Evolutionary conservation across 2,888 invertebrate genomes (phyloP), one percentile per base, ranked within the genome.

Genomic region (Caradrina clavipalpis): DNA sequence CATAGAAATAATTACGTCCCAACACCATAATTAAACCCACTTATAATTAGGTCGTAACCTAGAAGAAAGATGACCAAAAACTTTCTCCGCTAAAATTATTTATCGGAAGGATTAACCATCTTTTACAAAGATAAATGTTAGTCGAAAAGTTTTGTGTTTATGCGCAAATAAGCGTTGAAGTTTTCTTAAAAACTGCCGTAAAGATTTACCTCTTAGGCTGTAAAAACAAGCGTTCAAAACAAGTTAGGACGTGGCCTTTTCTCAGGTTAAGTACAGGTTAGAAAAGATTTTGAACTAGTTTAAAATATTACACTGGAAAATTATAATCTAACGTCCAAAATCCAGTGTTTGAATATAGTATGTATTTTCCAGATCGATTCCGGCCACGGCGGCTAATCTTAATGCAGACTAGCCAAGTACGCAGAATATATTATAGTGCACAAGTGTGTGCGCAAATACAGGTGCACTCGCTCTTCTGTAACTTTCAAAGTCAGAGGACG

Each of bases 111-210:
- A 73, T 69, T 73, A 81, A 82, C 71, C 80, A 81, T 78, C 64
- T 69, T 70, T 80, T 79, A 69, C 69, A 58, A 81, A 81, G 86
- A 86, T 83, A 83, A 86, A 87, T 84, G 85, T 80, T 76, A 78
- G 77, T 76, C 55, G 45, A 64, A 74, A 85, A 89, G 73, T 86
- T 87, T 69, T 70, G 50, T 68, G 54, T 78, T 84, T 80, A 83
- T 77, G 76, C 64, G 62, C 81, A 84, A 87, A 87, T 87, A 78
- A 83, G 72, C 63, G 73, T 74, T 68, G 63, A 79, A 85, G 70
- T 84, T 84, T 78, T 57, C 50, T 72, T 61, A 82, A 79, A 81
- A 82, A 73, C 66, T 74, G 67, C 68, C 73, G 57, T 75, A 65
- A 78, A 84, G 56, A 67, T 75, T 74, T 75, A 73, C 58, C 62